Percentiles rank a stretch among this genome's conserved stretches.
Evolutionary conservation across 2,888 invertebrate species (phyloP).

Genomic region (Drosophila mimetica): DNA sequence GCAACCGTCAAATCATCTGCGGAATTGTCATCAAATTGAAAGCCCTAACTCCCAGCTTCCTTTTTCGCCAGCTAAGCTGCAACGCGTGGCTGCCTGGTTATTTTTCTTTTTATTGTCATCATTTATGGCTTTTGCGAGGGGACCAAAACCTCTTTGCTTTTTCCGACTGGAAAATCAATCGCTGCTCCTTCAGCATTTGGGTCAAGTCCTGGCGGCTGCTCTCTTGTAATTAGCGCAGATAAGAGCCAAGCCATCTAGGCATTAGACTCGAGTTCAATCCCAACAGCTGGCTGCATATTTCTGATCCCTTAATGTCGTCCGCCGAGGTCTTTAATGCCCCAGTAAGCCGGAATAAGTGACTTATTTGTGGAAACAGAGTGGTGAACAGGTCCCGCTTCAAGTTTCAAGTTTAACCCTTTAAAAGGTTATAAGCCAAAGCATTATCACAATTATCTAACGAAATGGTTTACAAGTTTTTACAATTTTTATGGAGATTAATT

Average conservation of each 20-base stretch:
- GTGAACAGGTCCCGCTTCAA: constrained; percentile 13
- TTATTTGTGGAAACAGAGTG: constrained; percentile 28
- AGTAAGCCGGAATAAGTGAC: constrained; percentile 37
- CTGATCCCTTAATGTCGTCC: constrained; percentile 28
- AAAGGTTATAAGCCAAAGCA: neutral
- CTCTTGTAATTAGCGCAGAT: constrained; percentile 41
- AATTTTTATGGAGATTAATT: no score
- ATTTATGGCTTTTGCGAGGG: constrained; percentile 41
- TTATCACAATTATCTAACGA: no score
- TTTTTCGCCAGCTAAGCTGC: constrained; percentile 62
- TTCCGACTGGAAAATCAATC: constrained; percentile 35
- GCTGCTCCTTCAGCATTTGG: constrained; percentile 32
- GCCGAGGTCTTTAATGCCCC: constrained; percentile 15
- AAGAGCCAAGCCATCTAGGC: constrained; percentile 28
- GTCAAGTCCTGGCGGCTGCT: constrained; percentile 34
- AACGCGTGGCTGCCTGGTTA: constrained; percentile 71
- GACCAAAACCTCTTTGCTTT: constrained; percentile 34
- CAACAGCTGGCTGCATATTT: constrained; percentile 40
- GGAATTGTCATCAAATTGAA: constrained; percentile 80
- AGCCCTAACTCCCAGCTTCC: constrained; percentile 41
- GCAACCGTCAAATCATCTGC: constrained; percentile 78
- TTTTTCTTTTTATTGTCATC: constrained; percentile 64
- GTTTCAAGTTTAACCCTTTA: constrained; percentile 2
- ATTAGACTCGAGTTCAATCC: constrained; percentile 38
- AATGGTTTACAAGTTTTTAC: no score